Percentiles rank a stretch among this genome's conserved stretches.
Conservation (phyloP, 2,797 vertebrate species). For the Euthynnus affinis region DNA sequence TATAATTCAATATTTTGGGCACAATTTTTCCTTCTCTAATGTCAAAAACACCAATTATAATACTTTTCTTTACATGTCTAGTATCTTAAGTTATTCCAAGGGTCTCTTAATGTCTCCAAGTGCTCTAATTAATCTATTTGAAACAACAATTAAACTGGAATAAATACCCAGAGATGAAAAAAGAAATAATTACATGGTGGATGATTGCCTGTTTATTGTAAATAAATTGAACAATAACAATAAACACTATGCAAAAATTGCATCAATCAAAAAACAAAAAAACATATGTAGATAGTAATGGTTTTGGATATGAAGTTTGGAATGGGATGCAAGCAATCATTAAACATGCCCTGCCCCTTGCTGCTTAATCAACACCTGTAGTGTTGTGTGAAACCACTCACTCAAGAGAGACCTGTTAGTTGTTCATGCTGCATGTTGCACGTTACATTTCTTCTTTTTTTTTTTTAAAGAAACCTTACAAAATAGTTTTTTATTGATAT, state of each 20-base stretch:
- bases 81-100: constrained; percentile 4
- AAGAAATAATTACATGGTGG: constrained; percentile 28
- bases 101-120: not conserved
- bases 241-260: constrained; percentile 14
- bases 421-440: not conserved
- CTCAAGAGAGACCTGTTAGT: too few relatives aligned
- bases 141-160: constrained; percentile 34
- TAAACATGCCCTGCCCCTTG: constrained; percentile 22
- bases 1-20: not conserved
- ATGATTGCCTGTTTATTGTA: constrained; percentile 26
- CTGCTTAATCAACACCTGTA: constrained; percentile 8
- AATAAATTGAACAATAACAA: constrained; percentile 20
- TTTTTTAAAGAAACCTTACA: not conserved
- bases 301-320: constrained; percentile 33
- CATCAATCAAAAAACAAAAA: constrained; percentile 25
- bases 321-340: constrained; percentile 34
- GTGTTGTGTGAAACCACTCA: not conserved
- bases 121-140: constrained; percentile 30
- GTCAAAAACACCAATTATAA: not conserved
- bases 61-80: not conserved
- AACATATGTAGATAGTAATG: not conserved
- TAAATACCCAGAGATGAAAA: constrained; percentile 27
- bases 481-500: constrained; percentile 13
- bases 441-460: not conserved
- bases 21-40: not conserved